These are phyloP conservation scores for Oryzias sinensis DNA, from an alignment of 2,797 vertebrate genomes.

Conservation along the genomic window DNA sequence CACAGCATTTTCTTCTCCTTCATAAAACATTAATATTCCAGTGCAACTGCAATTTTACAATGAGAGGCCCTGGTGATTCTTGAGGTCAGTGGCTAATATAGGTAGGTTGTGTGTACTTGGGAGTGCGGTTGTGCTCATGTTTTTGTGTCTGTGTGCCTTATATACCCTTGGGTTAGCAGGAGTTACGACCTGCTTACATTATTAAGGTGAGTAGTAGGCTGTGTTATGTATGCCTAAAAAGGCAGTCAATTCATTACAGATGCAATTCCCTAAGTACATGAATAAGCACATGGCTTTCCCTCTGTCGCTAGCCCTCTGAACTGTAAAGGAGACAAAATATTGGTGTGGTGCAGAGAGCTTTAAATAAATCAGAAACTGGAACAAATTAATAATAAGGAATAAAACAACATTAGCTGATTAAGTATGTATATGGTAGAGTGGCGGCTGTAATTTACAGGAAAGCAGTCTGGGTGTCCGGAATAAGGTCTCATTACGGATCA, in stretches of 20 bases:
- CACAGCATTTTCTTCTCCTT: slow-evolving; percentile 20
- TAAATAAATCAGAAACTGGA: slow-evolving; percentile 75
- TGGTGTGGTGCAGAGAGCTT: slow-evolving; percentile 69
- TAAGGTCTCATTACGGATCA: slow-evolving; percentile 78
- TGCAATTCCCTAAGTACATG: slow-evolving; percentile 79
- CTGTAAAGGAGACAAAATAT: slow-evolving; percentile 76
- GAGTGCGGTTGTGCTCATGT: slow-evolving; percentile 26
- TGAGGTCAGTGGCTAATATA: slow-evolving; percentile 69
- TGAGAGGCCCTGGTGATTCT: slow-evolving; percentile 47
- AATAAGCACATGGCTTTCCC: slow-evolving; percentile 63
- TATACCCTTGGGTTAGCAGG: slow-evolving; percentile 74
- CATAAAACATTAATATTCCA: slow-evolving; percentile 60
- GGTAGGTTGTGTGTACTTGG: slow-evolving; percentile 48
- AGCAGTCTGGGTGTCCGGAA: slow-evolving; percentile 75
- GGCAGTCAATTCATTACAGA: slow-evolving; percentile 74
- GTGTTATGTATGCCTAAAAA: slow-evolving; percentile 75
- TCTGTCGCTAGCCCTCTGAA: slow-evolving; percentile 54
- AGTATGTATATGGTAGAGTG: slow-evolving; percentile 75
- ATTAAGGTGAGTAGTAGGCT: slow-evolving; percentile 74
- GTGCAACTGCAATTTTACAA: slow-evolving; percentile 53
- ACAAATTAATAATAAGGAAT: slow-evolving; percentile 82
- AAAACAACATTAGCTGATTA: slow-evolving; percentile 87
- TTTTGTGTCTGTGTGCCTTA: slow-evolving; percentile 48
- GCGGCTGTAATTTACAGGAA: slow-evolving; percentile 79
- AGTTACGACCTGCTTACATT: slow-evolving; percentile 75